Percentiles rank a stretch among this genome's conserved stretches.
Evolutionary conservation across 2,797 vertebrate species (phyloP).

Genomic region (Tachyglossus aculeatus): DNA sequence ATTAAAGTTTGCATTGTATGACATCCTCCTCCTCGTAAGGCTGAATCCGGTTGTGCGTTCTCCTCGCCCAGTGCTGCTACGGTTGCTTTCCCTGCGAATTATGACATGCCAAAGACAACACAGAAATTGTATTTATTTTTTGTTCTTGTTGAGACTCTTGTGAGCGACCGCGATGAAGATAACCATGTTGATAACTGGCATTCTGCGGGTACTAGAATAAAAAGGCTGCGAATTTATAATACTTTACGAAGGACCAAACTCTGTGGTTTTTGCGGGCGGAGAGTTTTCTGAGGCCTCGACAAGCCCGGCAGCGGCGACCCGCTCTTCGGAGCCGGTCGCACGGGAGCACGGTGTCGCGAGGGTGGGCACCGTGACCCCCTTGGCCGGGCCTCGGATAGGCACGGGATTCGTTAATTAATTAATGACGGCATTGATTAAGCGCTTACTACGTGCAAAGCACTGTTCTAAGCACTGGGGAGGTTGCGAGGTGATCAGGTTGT

Average conservation of each 20-base stretch:
- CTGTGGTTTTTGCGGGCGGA: slow-evolving; percentile 49
- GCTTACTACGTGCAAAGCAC: too few species aligned
- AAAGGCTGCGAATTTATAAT: slow-evolving; percentile 58
- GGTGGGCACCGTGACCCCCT: too few species aligned
- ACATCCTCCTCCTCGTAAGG: slow-evolving; percentile 61
- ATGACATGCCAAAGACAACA: slow-evolving; percentile 67
- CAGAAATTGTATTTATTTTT: slow-evolving; percentile 66
- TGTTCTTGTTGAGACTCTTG: slow-evolving; percentile 61
- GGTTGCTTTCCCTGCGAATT: slow-evolving; percentile 57
- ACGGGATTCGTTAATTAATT: too few species aligned
- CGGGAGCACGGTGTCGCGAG: too few species aligned
- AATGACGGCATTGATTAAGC: too few species aligned
- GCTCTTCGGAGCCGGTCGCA: too few species aligned
- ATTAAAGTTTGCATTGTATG: slow-evolving; percentile 86
- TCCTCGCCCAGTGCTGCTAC: slow-evolving; percentile 59
- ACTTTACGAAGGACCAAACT: slow-evolving; percentile 60
- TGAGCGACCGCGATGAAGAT: slow-evolving; percentile 58
- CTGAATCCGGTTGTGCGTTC: slow-evolving; percentile 55
- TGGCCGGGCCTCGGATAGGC: too few species aligned
- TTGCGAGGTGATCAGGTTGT: too few species aligned
- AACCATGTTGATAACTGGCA: slow-evolving; percentile 61
- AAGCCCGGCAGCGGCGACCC: too few species aligned
- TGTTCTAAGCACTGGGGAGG: too few species aligned
- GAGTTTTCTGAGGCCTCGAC: neutral
- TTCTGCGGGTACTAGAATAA: slow-evolving; percentile 65